Evolutionary conservation across 2,113 vertebrate genomes (phyloP).

Genomic region (Sterna hirundo): DNA sequence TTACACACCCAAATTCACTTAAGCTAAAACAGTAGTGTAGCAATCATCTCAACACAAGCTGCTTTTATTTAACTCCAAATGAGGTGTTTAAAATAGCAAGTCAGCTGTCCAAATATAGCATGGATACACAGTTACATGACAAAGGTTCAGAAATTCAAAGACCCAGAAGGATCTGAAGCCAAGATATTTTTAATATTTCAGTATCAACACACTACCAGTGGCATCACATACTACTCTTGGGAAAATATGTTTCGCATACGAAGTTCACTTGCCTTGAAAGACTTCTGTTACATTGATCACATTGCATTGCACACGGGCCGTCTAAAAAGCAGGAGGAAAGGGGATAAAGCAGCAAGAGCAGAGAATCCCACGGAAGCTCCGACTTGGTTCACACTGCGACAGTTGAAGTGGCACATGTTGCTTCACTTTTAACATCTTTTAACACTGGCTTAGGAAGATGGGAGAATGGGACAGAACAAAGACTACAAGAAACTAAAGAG

Average conservation of each 20-base stretch:
- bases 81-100: neutral
- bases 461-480: neutral
- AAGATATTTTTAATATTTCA: neutral
- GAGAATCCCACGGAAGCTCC: neutral
- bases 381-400: neutral
- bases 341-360: neutral
- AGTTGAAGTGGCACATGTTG: neutral
- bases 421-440: neutral
- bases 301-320: accelerated
- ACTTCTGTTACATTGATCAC: neutral
- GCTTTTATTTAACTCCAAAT: neutral
- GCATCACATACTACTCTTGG: neutral
- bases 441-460: neutral
- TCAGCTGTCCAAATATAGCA: slow-evolving; percentile 25
- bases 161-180: neutral
- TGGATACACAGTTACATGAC: neutral
- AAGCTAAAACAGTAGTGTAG: neutral
- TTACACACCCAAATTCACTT: neutral
- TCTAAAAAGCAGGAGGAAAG: neutral
- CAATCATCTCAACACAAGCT: neutral
- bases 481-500: neutral
- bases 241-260: neutral
- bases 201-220: neutral
- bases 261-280: neutral
- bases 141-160: neutral